Base-by-base conservation (phyloP, 1,140 invertebrate genomes). In the Metopolophium dirhodum region DNA sequence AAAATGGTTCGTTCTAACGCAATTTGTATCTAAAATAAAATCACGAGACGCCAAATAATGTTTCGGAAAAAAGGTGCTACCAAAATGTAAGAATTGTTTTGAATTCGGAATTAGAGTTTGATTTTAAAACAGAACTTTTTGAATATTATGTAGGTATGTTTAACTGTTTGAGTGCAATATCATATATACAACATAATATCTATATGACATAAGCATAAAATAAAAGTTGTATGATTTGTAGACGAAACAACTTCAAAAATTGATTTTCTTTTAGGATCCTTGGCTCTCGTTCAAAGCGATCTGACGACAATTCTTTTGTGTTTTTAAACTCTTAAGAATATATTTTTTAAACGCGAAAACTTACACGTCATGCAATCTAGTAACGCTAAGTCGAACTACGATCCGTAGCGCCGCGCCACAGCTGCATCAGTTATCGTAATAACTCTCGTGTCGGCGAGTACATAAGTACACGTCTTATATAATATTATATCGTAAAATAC, bases 291-390 rank as follows among this genome's bases (percentile, higher is more conserved):
- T 30, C 9, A 68, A 77, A 77, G 1, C 14, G 2, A 68, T 77
- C 30, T 7, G 30, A 68, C 22, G 3, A 4, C 11, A 14, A 68
- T 68, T 14, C 14, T 6, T 77, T 77, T 77, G n/a, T 3, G 14
- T 77, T 77, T 77, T 77, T n/a, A 0, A 18, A 77, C 61, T 77
- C n/a, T n/a, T 77, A 7, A 35, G 11, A n/a, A 77, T n/a, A n/a
- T n/a, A 8, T 8, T 7, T 85, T 85, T 85, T 45, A 85, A 83
- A 85, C 37, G 22, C 9, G 26, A 85, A 35, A 85, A 85, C 37
- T 85, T 85, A 85, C 37, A 85, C 83, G 37, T 85, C 83, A 23
- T 85, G 83, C 83, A 41, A 85, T 85, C 83, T 85, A 85, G 83
- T 45, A 41, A 41, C 9, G 26, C 41, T 11, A 45, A 45, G 37